Evolutionary conservation across 2,113 vertebrate genomes (phyloP), one percentile per base, ranked within the genome.

Genomic region (Proterorhinus semilunaris): DNA sequence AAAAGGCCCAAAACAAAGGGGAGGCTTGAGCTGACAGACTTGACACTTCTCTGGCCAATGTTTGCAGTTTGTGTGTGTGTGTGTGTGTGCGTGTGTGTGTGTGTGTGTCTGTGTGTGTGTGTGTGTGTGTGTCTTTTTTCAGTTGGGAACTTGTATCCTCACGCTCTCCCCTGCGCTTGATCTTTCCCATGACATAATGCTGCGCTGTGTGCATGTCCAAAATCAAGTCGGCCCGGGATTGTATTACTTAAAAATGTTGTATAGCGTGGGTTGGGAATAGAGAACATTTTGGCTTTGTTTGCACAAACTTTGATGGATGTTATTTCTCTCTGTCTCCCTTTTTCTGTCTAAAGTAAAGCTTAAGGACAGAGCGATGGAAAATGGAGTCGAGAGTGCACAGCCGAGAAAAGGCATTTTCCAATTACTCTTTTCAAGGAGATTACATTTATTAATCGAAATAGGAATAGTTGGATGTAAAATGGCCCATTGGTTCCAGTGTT

Each of bases 1-100:
- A 91, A 90, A 89, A 72, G 71, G 58, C 36, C 77, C 90, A 90
- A 92, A 21, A 92, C 86, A 88, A 63, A 45, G 87, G 89, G 88
- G 90, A 89, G 83, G 90, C 72, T 82, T 74, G 74, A 79, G 83
- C 74, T 86, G 80, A 83, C 78, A 64, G 86, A 83, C 86, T 84
- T 86, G 71, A 69, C 74, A 66, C 70, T n/a, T 50, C 65, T 76
- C 58, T 61, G 50, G 50, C 55, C 79, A 75, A 57, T 36, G 4
- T 66, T 82, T 82, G 54, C 48, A 68, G 59, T 71, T 79, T n/a
- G n/a, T n/a, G n/a, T n/a, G n/a, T n/a, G n/a, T n/a, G n/a, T n/a
- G n/a, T n/a, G n/a, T n/a, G n/a, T n/a, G n/a, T n/a, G n/a, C n/a
- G n/a, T n/a, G n/a, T n/a, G n/a, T n/a, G n/a, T n/a, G n/a, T n/a